Evolutionary conservation across 2,888 invertebrate genomes (phyloP).

Genomic region (Drosophila parthenogenetica): DNA sequence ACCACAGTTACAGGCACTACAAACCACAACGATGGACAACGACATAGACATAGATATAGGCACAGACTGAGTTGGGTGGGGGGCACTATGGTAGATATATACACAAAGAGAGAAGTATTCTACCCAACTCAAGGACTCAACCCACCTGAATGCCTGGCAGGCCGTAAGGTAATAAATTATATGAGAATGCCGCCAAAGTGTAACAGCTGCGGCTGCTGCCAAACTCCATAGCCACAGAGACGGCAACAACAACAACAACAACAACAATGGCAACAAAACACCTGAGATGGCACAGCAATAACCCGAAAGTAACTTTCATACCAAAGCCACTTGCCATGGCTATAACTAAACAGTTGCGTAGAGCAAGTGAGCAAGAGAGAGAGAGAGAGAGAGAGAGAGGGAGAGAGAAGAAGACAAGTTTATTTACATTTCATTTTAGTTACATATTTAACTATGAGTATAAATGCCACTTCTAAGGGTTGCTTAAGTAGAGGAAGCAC

Average conservation of each 20-base stretch:
- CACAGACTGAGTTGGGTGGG: slow-evolving; percentile 10
- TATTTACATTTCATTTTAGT: slow-evolving; percentile 68
- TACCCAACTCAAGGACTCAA: slow-evolving; percentile 59
- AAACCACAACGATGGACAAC: slow-evolving; percentile 25
- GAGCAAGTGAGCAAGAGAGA: not conserved
- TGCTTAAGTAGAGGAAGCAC: not conserved
- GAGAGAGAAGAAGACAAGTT: slow-evolving; percentile 21
- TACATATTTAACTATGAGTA: slow-evolving; percentile 17
- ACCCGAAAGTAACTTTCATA: slow-evolving; percentile 59
- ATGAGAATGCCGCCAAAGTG: slow-evolving; percentile 81
- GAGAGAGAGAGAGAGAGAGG: not conserved
- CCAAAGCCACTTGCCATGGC: slow-evolving; percentile 56
- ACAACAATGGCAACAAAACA: slow-evolving; percentile 31
- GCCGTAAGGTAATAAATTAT: slow-evolving; percentile 73
- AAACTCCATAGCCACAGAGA: slow-evolving; percentile 41
- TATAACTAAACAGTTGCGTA: slow-evolving; percentile 19
- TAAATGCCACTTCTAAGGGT: slow-evolving; percentile 4
- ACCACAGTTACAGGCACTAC: slow-evolving; percentile 35
- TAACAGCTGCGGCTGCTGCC: slow-evolving; percentile 75
- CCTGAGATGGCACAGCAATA: slow-evolving; percentile 59
- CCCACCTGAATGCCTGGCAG: slow-evolving; percentile 49
- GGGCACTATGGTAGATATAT: not conserved
- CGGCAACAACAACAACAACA: slow-evolving; percentile 19
- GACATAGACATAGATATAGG: slow-evolving; percentile 28
- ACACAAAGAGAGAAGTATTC: slow-evolving; percentile 3